phyloP scores from a whole-genome alignment of 2,113 vertebrate species.

The Variabilichromis moorii region DNA sequence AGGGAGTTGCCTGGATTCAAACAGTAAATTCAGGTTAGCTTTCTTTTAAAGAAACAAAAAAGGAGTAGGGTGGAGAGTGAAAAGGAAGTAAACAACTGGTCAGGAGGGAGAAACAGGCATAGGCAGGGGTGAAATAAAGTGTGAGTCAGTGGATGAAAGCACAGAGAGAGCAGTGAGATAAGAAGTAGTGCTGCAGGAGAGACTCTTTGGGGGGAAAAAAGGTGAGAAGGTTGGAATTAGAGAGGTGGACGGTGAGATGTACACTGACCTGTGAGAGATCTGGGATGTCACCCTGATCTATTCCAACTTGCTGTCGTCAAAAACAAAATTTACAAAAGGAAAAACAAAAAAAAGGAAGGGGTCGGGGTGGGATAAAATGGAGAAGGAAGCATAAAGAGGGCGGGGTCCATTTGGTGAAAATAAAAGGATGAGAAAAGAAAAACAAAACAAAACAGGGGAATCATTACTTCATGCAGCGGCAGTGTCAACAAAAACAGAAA shows the following conservation, averaged over 20 bases:
- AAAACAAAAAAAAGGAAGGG: constrained; percentile 35
- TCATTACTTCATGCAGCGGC: constrained; percentile 72
- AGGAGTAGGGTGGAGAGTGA: not conserved
- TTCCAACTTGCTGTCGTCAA: constrained; percentile 92
- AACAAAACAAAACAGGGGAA: constrained; percentile 50
- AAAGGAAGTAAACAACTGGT: not conserved
- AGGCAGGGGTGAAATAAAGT: not conserved
- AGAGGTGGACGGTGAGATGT: constrained; percentile 61
- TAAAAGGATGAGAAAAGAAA: not conserved
- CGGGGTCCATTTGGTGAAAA: not conserved
- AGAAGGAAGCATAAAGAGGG: constrained; percentile 4
- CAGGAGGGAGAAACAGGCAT: not conserved
- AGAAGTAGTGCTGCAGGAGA: not conserved
- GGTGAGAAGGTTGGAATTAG: not conserved
- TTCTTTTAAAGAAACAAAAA: not conserved
- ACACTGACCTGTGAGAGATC: constrained; percentile 96
- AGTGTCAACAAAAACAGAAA: constrained; percentile 60
- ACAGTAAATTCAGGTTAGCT: not conserved
- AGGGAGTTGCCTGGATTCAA: not conserved
- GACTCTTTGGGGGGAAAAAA: not conserved
- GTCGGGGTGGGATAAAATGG: constrained; percentile 27
- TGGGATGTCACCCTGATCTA: constrained; percentile 94
- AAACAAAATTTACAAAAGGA: constrained; percentile 38
- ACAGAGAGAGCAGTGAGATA: not conserved
- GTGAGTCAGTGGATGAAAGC: not conserved